Base-by-base conservation (phyloP, 1,140 invertebrate species). In the Hesperophylax magnus region DNA sequence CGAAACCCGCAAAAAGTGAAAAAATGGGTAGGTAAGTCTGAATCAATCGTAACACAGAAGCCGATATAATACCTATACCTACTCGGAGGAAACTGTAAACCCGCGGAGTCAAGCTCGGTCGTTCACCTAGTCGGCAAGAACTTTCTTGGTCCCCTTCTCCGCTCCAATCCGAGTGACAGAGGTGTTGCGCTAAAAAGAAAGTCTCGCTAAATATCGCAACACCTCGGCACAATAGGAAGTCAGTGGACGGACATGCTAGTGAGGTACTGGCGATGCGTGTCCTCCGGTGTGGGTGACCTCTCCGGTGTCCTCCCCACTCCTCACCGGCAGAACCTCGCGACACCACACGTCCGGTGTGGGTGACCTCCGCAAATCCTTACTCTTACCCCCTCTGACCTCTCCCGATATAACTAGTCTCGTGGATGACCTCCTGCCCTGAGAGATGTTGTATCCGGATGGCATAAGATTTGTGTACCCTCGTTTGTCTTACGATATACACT, bases 71-170 rank as follows among this genome's bases (percentile, higher is more conserved):
- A 31, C 71, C 15, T 22, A 24, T 52, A 56, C 56, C 53, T 18
- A 20, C 69, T 53, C 53, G 18, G 54, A 58, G 71, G 27, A 18
- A 69, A 61, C 77, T 78, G 63, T 54, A 78, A 78, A 65, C 27
- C 52, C 63, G 61, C 77, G 31, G 77, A 79, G 63, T 79, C 77
- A 79, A 79, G 77, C 77, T 39, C 77, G 77, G 77, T 79, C 77
- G 77, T 79, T 79, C 77, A 79, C 60, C 77, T 58, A 18, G 52
- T 78, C 65, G 27, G 65, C 61, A 15, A 27, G 24, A 61, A 61
- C 76, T 53, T 24, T 53, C 76, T 22, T 47, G 58, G 56, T 39
- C n/a, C 75, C 56, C 27, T 27, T 27, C 56, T 24, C 17, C n/a
- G 14, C 39, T 47, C 31, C 74, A 34, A 31, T 15, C 34, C 9